Conservation (phyloP, 2,888 invertebrate genomes). For the Tetheella fluctuosa region DNA sequence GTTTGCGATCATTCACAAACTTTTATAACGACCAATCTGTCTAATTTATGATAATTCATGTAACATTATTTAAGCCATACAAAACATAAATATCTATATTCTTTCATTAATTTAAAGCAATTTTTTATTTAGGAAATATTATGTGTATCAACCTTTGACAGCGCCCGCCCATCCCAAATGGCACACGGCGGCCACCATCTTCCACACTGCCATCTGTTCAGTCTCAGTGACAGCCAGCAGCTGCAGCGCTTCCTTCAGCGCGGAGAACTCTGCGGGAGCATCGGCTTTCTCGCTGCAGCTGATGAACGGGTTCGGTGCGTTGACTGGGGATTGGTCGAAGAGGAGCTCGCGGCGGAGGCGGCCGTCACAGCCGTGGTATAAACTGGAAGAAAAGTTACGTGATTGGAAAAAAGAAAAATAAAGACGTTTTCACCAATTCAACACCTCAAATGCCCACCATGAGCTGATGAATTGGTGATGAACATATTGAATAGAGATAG, state of each 20-base stretch:
- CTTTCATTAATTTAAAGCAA: too few species aligned
- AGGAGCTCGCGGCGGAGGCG: slow-evolving; percentile 91
- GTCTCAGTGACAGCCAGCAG: slow-evolving; percentile 89
- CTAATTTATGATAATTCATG: too few species aligned
- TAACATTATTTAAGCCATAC: too few species aligned
- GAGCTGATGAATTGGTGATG: too few species aligned
- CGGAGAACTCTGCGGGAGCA: slow-evolving; percentile 92
- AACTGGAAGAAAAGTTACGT: slow-evolving; percentile 70
- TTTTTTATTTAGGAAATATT: background rate
- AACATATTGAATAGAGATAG: too few species aligned
- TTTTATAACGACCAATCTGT: too few species aligned
- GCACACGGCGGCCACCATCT: slow-evolving; percentile 95
- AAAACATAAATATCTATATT: too few species aligned
- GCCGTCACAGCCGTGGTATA: slow-evolving; percentile 93
- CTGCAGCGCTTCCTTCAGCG: slow-evolving; percentile 90
- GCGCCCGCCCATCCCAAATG: slow-evolving; percentile 96
- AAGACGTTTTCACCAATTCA: too few species aligned
- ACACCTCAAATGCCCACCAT: too few species aligned
- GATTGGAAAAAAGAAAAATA: too few species aligned
- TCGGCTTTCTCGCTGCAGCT: slow-evolving; percentile 91
- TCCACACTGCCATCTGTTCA: slow-evolving; percentile 93
- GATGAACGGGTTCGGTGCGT: slow-evolving; percentile 89
- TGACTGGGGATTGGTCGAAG: slow-evolving; percentile 86
- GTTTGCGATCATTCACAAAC: too few species aligned
- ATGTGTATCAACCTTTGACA: slow-evolving; percentile 88